phyloP scores from a whole-genome alignment of 1,140 invertebrate genomes.

The Procambarus clarkii region DNA sequence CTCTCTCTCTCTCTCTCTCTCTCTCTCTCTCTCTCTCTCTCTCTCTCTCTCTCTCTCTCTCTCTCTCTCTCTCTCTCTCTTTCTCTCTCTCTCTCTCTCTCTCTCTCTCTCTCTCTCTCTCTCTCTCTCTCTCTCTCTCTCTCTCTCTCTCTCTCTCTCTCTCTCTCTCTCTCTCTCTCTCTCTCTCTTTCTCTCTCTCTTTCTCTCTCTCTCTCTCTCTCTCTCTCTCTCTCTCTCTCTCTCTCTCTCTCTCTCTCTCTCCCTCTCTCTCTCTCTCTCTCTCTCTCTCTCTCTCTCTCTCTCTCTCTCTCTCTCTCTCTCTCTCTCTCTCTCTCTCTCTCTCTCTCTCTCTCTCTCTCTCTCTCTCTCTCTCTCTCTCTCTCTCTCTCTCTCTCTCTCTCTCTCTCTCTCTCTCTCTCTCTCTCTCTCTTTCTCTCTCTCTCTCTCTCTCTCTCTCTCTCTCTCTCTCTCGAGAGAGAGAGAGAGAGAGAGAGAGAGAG shows the following conservation, averaged over 20 bases:
- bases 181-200: too few species aligned
- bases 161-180: slow-evolving; percentile 4
- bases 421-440: not conserved
- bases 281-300: not conserved
- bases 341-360: not conserved
- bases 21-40: slow-evolving; percentile 23
- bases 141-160: not conserved
- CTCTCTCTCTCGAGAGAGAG: too few species aligned
- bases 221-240: too few species aligned
- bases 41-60: not conserved
- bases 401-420: too few species aligned
- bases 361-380: not conserved
- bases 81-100: slow-evolving; percentile 11
- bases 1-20: slow-evolving; percentile 24
- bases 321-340: not conserved
- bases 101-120: slow-evolving; percentile 21
- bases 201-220: too few species aligned
- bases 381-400: not conserved
- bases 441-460: not conserved
- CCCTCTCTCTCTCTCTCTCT: not conserved
- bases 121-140: not conserved
- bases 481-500: too few species aligned
- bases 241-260: not conserved
- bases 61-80: slow-evolving; percentile 1
- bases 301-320: not conserved